Evolutionary conservation across 2,113 vertebrate species (phyloP), one percentile per base, ranked within the genome.

Genomic region (Megaceryle maxima): DNA sequence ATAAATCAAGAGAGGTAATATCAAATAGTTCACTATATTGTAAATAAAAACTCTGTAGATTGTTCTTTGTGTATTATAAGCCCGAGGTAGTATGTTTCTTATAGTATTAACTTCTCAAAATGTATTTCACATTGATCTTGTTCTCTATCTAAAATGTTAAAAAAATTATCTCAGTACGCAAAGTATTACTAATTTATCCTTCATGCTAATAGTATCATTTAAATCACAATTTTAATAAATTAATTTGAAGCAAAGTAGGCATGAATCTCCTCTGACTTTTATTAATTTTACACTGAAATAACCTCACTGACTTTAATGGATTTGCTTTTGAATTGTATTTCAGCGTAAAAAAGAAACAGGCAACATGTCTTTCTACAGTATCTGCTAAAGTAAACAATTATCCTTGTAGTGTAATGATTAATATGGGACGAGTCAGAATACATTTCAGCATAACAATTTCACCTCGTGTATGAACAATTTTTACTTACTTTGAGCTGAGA

Each of bases 111-210:
- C 55, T 83, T 70, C n/a, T 16, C 16, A 95, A 76, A 87, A 92
- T 78, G 59, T 88, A 84, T 90, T 96, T 89, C 66, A 87, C 24
- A 78, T 72, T 81, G 82, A 92, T 86, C 83, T 96, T 90, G 20
- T 16, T 78, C 48, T 88, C 25, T 50, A 28, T 78, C 43, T 76
- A 90, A 87, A 87, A 74, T 43, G 8, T 55, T 39, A 25, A 74
- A 77, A 90, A 95, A 87, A 82, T 83, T 57, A 77, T 68, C 64
- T 92, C 1, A 4, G 35, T 67, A 81, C 3, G 25, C 31, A 63
- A 94, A 96, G 64, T 92, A 92, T 78, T 84, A 84, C 48, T 82
- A 87, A 95, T 87, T 92, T 88, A 92, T 88, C 56, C 64, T 83
- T 77, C 83, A 90, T 63, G 86, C 41, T 88, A 94, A 90, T 62